Conservation (phyloP, 1,140 invertebrate species). For the Psilanteris sp. region DNA sequence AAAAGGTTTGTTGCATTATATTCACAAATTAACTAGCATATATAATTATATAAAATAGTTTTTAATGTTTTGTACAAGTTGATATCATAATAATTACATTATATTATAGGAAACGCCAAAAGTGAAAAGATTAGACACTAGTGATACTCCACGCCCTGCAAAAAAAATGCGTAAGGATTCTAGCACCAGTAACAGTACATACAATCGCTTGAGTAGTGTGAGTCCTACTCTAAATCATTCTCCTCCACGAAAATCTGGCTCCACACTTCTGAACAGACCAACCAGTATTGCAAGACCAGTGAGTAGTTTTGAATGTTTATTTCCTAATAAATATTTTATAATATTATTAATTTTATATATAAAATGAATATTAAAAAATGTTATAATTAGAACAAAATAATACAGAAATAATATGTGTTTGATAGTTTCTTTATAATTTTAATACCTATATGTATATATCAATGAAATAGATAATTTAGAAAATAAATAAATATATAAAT, state of each 20-base stretch:
- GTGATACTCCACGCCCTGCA: constrained; percentile 68
- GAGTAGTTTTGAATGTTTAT: constrained; percentile 71
- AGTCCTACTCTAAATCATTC: constrained; percentile 80
- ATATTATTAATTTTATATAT: constrained; percentile 1
- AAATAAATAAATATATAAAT: too few species aligned
- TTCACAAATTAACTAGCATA: too few species aligned
- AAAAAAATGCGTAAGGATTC: constrained; percentile 76
- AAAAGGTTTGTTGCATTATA: constrained; percentile 77
- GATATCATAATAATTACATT: constrained; percentile 6
- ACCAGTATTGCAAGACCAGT: constrained; percentile 85
- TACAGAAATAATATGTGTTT: too few species aligned
- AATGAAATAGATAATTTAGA: too few species aligned
- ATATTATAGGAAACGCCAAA: constrained; percentile 74
- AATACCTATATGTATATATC: too few species aligned
- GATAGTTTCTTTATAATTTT: too few species aligned
- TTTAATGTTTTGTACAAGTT: too few species aligned
- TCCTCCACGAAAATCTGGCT: constrained; percentile 81
- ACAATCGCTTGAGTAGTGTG: constrained; percentile 71
- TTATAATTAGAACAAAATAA: too few species aligned
- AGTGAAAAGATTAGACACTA: constrained; percentile 69
- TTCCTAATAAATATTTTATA: background rate
- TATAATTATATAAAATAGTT: too few species aligned
- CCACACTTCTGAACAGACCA: constrained; percentile 83
- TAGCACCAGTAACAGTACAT: constrained; percentile 71
- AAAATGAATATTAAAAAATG: too few species aligned